Conservation (phyloP, 2,888 invertebrate genomes). For the Nomada fucata region DNA sequence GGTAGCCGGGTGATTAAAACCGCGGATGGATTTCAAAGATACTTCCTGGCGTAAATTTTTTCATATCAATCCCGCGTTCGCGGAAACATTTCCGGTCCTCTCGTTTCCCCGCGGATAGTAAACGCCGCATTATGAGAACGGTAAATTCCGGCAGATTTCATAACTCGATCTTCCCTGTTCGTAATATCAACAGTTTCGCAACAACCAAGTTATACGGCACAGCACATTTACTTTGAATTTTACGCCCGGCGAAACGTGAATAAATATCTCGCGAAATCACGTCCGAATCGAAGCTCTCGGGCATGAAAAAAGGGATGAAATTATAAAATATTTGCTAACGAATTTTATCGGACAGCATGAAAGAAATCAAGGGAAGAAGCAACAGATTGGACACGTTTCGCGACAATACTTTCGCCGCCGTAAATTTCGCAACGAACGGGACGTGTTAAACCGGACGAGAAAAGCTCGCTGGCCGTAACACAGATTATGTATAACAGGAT, state of each 20-base stretch:
- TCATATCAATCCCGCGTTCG: neutral
- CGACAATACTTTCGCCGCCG: slow-evolving; percentile 47
- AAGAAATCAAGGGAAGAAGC: slow-evolving; percentile 49
- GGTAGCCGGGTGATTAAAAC: slow-evolving; percentile 32
- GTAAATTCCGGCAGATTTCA: too few relatives aligned
- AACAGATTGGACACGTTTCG: slow-evolving; percentile 58
- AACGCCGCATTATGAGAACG: slow-evolving; percentile 7
- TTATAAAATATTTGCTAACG: neutral
- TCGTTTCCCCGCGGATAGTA: slow-evolving; percentile 1
- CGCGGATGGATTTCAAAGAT: slow-evolving; percentile 38
- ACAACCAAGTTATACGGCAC: too few relatives aligned
- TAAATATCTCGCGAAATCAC: neutral
- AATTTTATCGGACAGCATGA: slow-evolving; percentile 1
- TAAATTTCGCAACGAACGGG: slow-evolving; percentile 38
- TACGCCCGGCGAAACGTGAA: neutral
- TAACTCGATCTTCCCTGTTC: too few relatives aligned
- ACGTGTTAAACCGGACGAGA: slow-evolving; percentile 58
- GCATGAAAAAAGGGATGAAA: neutral
- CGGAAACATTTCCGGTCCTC: neutral
- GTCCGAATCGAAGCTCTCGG: neutral
- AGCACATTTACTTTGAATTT: too few relatives aligned
- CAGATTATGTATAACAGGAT: slow-evolving; percentile 56
- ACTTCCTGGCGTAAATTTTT: slow-evolving; percentile 13
- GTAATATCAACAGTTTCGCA: too few relatives aligned
- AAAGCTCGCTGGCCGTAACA: slow-evolving; percentile 56